Conservation (phyloP, 2,797 vertebrate species). For the Galagoides demidoff region DNA sequence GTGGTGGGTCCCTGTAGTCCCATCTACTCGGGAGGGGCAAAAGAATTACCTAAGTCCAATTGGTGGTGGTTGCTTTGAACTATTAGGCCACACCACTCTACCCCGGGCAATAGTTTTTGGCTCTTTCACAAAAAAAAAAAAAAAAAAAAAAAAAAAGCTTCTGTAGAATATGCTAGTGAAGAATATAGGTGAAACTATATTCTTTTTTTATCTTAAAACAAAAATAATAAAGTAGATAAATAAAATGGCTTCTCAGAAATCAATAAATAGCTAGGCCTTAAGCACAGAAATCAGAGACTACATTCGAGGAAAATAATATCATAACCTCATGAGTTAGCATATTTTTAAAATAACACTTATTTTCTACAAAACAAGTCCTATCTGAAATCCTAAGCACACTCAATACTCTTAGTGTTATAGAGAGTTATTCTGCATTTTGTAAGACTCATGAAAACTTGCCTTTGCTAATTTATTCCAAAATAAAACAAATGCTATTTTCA, state of each 20-base stretch:
- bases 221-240: slow-evolving; percentile 38
- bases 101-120: too few relatives aligned
- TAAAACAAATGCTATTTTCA: slow-evolving; percentile 57
- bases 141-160: neutral
- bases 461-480: slow-evolving; percentile 59
- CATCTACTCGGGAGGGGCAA: too few relatives aligned
- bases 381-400: neutral
- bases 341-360: slow-evolving; percentile 15
- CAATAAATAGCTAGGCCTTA: neutral
- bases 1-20: too few relatives aligned
- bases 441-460: neutral
- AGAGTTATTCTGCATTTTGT: slow-evolving; percentile 26
- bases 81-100: too few relatives aligned
- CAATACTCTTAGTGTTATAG: neutral
- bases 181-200: neutral
- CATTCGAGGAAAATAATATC: neutral
- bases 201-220: neutral
- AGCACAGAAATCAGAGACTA: neutral
- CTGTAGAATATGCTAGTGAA: neutral
- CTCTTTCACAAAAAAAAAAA: too few relatives aligned
- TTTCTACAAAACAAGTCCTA: slow-evolving; percentile 30
- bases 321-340: neutral
- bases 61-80: too few relatives aligned
- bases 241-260: neutral
- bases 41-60: too few relatives aligned